Percentiles rank a stretch among this genome's conserved stretches.
Evolutionary conservation across 1,140 invertebrate species (phyloP).

Genomic region (Aricia agestis): DNA sequence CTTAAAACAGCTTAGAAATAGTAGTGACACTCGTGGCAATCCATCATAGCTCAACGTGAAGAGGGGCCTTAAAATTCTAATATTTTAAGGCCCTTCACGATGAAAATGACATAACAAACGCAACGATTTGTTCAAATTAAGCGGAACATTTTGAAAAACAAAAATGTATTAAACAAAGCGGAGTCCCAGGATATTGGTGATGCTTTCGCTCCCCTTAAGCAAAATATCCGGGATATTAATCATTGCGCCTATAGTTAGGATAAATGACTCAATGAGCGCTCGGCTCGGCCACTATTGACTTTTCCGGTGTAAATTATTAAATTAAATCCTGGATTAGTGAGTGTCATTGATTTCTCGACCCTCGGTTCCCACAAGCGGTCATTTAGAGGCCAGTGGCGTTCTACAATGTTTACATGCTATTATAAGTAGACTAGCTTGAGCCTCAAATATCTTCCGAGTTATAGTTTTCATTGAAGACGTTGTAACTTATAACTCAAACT

Average conservation of each 20-base stretch:
- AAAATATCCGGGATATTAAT: slow-evolving; percentile 72
- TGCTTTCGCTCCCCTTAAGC: slow-evolving; percentile 48
- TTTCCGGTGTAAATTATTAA: slow-evolving; percentile 62
- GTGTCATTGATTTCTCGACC: background rate
- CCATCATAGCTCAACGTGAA: no score
- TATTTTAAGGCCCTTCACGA: no score
- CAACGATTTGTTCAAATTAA: slow-evolving; percentile 14
- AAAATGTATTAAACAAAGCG: slow-evolving; percentile 15
- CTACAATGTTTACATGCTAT: no score
- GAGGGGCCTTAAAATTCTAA: no score
- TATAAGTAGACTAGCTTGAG: no score
- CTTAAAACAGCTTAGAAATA: no score
- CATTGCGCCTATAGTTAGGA: slow-evolving; percentile 60
- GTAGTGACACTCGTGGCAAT: no score
- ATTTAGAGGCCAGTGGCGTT: background rate
- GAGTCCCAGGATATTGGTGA: slow-evolving; percentile 36
- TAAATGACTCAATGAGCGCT: slow-evolving; percentile 66
- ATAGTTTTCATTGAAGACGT: no score
- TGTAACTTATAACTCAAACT: no score
- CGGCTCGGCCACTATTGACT: slow-evolving; percentile 50
- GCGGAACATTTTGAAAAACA: background rate
- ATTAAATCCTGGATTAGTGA: slow-evolving; percentile 43
- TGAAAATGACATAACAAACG: background rate
- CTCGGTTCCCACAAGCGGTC: background rate
- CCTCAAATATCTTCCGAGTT: no score